Evolutionary conservation across 2,888 invertebrate species (phyloP).

Genomic region (Crocallis elinguaria): DNA sequence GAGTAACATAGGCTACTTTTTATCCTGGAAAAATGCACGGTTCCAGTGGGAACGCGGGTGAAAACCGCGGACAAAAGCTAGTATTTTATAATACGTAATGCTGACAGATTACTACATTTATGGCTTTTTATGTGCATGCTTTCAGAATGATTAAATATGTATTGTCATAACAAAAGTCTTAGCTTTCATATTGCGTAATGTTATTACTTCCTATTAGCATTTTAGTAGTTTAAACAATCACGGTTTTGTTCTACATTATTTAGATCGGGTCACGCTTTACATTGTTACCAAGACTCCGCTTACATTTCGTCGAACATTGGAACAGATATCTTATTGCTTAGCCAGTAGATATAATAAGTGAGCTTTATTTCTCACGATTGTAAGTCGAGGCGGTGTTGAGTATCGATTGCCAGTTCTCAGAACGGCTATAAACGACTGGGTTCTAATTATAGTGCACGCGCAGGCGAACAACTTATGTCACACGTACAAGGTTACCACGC

Average conservation of each 20-base stretch:
- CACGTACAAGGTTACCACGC: constrained; percentile 74
- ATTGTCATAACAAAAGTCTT: constrained; percentile 17
- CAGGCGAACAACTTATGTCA: constrained; percentile 74
- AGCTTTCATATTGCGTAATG: constrained; percentile 18
- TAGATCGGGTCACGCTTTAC: constrained; percentile 17
- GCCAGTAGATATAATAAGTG: constrained; percentile 33
- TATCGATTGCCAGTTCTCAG: constrained; percentile 65
- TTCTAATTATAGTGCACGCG: constrained; percentile 71
- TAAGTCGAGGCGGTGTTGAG: constrained; percentile 42
- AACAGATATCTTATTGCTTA: constrained; percentile 28
- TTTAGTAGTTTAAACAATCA: constrained; percentile 24
- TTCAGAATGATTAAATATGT: constrained; percentile 12
- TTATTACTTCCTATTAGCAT: constrained; percentile 14
- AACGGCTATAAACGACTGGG: constrained; percentile 58
- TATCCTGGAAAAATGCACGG: no score
- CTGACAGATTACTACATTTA: constrained; percentile 1
- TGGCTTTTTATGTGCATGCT: constrained; percentile 18
- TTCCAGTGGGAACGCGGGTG: no score
- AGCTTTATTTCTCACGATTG: constrained; percentile 50
- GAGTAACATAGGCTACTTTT: no score
- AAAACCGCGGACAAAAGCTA: no score
- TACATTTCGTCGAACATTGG: constrained; percentile 34
- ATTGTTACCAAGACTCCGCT: constrained; percentile 28
- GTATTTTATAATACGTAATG: constrained; percentile 12
- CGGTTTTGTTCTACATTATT: constrained; percentile 22